phyloP scores from a whole-genome alignment of 2,888 invertebrate species.

The Strigamia crassipes region DNA sequence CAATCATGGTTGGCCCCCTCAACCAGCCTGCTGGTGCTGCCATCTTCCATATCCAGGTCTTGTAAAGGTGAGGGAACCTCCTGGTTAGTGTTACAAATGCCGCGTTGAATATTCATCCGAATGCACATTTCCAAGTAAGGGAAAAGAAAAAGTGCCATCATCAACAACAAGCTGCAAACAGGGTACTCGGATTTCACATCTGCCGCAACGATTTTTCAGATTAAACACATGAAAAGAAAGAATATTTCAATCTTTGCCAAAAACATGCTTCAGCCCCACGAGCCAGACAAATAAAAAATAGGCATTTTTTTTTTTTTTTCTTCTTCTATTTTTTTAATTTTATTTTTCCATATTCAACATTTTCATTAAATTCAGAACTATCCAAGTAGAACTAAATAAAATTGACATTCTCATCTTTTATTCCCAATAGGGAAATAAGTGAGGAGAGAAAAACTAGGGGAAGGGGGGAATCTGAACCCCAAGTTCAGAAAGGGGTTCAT shows the following conservation, averaged over 20 bases:
- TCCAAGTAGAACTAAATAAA: not conserved
- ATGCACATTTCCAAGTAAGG: not conserved
- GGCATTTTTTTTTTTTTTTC: not conserved
- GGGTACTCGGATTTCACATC: not conserved
- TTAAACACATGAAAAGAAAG: not conserved
- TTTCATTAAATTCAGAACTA: slow-evolving; percentile 31
- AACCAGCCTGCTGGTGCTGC: too few species aligned
- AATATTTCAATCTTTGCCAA: not conserved
- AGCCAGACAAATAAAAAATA: not conserved
- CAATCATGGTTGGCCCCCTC: not conserved
- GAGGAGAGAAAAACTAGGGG: not conserved
- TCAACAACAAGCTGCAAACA: not conserved
- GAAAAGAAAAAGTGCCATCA: not conserved
- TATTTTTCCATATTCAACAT: slow-evolving; percentile 14
- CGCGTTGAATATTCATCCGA: slow-evolving; percentile 18
- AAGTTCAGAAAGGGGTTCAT: not conserved
- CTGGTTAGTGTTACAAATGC: not conserved
- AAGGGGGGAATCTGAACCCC: not conserved
- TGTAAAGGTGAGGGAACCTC: not conserved
- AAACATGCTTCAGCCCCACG: not conserved
- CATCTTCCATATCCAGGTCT: not conserved
- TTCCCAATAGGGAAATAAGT: not conserved
- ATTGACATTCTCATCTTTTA: slow-evolving; percentile 22
- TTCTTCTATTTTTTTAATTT: slow-evolving; percentile 2
- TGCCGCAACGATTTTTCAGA: slow-evolving; percentile 12